Evolutionary conservation across 2,888 invertebrate species (phyloP).

Genomic region (Lydus trimaculatus): DNA sequence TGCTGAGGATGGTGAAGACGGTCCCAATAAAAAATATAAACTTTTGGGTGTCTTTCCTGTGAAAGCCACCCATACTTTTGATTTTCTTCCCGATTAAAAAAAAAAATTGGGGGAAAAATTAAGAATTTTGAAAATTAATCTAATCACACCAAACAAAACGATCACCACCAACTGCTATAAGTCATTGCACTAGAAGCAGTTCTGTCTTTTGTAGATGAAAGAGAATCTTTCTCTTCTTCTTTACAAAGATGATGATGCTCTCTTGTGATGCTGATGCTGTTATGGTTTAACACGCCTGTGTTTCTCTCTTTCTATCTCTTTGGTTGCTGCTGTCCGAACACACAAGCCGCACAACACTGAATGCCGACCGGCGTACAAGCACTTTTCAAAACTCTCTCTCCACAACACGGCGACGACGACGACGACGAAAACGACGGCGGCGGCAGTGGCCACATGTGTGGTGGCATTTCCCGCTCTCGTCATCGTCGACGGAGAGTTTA

Average conservation of each 20-base stretch:
- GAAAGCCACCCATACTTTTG: constrained; percentile 36
- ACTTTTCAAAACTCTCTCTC: constrained; percentile 29
- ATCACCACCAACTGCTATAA: constrained; percentile 26
- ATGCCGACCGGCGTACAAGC: constrained; percentile 26
- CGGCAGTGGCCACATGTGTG: background rate
- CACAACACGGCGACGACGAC: background rate
- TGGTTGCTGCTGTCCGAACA: constrained; percentile 27
- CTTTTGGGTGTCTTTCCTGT: constrained; percentile 35
- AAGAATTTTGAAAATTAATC: background rate
- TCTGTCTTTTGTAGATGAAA: constrained; percentile 15
- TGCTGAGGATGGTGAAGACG: constrained; percentile 34
- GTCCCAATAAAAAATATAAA: constrained; percentile 36
- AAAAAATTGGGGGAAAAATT: background rate
- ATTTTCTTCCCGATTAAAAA: background rate
- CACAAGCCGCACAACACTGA: constrained; percentile 34
- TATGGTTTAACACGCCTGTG: constrained; percentile 1
- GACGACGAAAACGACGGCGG: background rate
- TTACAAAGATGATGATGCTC: background rate
- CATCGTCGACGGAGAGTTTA: background rate
- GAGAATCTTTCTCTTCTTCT: background rate
- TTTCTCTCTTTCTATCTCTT: constrained; percentile 17
- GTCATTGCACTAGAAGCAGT: constrained; percentile 28
- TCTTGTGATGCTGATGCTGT: constrained; percentile 3
- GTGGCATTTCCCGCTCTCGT: background rate
- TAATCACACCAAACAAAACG: constrained; percentile 16